phyloP scores from a whole-genome alignment of 2,113 vertebrate species.

The Scortum barcoo region DNA sequence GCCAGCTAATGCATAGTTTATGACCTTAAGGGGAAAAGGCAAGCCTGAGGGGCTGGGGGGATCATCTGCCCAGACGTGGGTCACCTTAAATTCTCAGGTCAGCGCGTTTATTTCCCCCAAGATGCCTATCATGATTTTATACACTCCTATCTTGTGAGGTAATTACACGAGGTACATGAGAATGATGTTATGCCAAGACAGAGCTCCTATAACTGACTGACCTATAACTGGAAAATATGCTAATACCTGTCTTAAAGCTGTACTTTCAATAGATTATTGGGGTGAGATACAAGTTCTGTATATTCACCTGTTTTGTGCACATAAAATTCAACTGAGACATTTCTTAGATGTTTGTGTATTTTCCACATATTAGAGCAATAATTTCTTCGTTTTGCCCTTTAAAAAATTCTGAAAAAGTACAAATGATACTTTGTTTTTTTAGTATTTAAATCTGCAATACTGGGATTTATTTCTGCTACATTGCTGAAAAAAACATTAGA shows the following conservation, averaged over 20 bases:
- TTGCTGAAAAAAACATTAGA: not conserved
- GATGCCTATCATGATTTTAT: slow-evolving; percentile 64
- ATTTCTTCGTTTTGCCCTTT: not conserved
- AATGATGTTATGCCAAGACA: slow-evolving; percentile 38
- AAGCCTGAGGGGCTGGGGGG: slow-evolving; percentile 18
- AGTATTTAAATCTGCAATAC: too few relatives aligned
- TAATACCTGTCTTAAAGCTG: not conserved
- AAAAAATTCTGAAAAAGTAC: not conserved
- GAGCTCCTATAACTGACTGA: not conserved
- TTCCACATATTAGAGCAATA: not conserved
- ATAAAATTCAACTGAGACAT: not conserved
- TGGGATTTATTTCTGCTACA: too few relatives aligned
- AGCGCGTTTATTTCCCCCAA: slow-evolving; percentile 65
- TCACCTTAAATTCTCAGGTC: slow-evolving; percentile 72
- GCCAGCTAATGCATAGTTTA: slow-evolving; percentile 66
- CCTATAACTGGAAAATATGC: not conserved
- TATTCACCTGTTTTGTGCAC: not conserved
- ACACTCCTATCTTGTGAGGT: slow-evolving; percentile 64
- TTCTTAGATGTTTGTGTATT: not conserved
- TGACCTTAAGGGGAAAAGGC: slow-evolving; percentile 51
- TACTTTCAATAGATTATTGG: not conserved
- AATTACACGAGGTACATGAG: slow-evolving; percentile 57
- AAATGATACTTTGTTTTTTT: not conserved
- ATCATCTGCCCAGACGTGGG: slow-evolving; percentile 58
- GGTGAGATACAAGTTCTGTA: not conserved